Base-by-base conservation (phyloP, 2,113 vertebrate genomes). In the Crypturellus undulatus region DNA sequence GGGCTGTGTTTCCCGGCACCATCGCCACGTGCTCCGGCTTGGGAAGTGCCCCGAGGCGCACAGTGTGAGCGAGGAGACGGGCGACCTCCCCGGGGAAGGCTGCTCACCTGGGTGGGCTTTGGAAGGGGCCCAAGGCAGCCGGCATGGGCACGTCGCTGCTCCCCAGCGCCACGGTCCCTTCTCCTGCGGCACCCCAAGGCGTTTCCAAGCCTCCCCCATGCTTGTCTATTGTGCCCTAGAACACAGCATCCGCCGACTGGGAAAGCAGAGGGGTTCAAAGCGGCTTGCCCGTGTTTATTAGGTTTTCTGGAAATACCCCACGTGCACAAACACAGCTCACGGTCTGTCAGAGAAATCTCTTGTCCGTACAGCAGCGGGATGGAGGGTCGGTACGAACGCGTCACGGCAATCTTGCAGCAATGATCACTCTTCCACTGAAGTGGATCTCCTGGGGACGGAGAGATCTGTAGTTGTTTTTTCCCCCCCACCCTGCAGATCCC, bases 251-350 rank as follows among this genome's bases (percentile, higher is more conserved):
- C 1, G 2, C 79, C 34, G 19, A 12, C 63, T 20, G 49, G 76
- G 63, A 70, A 56, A 58, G 28, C 40, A 38, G 13, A 79, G 25
- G 34, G 13, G 5, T 58, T 91, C 49, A 12, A 2, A 8, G 81
- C n/a, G 17, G 18, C 36, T 43, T 58, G 62, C 12, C 24, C 51
- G 16, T 0, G 0, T 8, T 58, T 19, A 1, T 28, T 45, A 59
- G 28, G 11, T 70, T 89, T 69, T 70, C 36, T 43, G 36, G 70
- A 60, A 24, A n/a, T 59, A 16, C 28, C 9, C 36, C 7, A 32
- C 0, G 1, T 26, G 47, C 47, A 10, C 63, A 47, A 43, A 18
- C 0, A 0, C 42, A 77, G 68, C 59, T 25, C 60, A 10, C 4
- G 7, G 24, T 3, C 68, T 54, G 16, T 24, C 40, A 45, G 34